Conservation (phyloP, 2,888 invertebrate genomes). For the Eristalis pertinax region DNA sequence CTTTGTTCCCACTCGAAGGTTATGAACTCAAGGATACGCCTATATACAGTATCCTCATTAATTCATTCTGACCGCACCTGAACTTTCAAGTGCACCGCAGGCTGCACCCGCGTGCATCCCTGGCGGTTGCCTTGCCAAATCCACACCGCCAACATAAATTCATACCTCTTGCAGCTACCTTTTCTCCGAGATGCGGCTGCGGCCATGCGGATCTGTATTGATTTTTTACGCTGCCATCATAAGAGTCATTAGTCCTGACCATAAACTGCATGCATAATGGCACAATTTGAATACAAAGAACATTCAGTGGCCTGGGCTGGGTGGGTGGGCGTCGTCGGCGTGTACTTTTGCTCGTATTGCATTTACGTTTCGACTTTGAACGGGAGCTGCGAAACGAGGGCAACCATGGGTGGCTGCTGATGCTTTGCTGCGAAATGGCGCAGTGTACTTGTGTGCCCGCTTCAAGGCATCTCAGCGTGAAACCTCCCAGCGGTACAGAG, state of each 20-base stretch:
- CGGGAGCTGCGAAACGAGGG: background rate
- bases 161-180: slow-evolving; percentile 4
- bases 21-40: slow-evolving; percentile 33
- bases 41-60: slow-evolving; percentile 26
- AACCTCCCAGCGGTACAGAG: background rate
- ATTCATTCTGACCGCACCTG: slow-evolving; percentile 21
- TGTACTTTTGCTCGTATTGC: background rate
- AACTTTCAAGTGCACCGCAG: slow-evolving; percentile 55
- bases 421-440: slow-evolving; percentile 2
- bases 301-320: background rate
- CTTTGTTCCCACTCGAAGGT: background rate
- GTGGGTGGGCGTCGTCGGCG: background rate
- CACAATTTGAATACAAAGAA: slow-evolving; percentile 53
- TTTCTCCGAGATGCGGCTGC: slow-evolving; percentile 3
- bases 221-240: slow-evolving; percentile 46
- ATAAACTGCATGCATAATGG: slow-evolving; percentile 50
- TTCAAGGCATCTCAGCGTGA: background rate
- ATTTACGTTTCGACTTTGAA: slow-evolving; percentile 13
- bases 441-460: background rate
- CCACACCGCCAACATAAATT: slow-evolving; percentile 13
- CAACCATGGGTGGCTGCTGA: background rate
- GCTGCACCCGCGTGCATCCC: background rate
- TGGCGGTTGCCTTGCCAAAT: slow-evolving; percentile 18
- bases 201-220: slow-evolving; percentile 26
- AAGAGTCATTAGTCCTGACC: slow-evolving; percentile 52